A percentile compares a stretch with the other conserved stretches of the same genome.
phyloP scores from a whole-genome alignment of 2,797 vertebrate genomes.

The Spinibarbus caldwelli region DNA sequence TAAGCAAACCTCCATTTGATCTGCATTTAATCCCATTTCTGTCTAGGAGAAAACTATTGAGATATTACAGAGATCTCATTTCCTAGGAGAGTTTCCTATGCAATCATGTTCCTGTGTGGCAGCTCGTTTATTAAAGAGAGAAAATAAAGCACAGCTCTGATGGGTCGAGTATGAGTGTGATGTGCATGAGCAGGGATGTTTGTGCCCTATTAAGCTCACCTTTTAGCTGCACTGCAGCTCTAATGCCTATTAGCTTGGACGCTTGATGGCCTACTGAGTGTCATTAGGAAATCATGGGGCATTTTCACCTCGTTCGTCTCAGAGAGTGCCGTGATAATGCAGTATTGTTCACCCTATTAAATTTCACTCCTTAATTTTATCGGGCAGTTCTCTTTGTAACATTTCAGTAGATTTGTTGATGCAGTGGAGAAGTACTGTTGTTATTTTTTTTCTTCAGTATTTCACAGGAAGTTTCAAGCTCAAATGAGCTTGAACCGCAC shows the following conservation, averaged over 20 bases:
- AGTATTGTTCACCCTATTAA: slow-evolving; percentile 31
- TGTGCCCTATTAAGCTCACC: slow-evolving; percentile 46
- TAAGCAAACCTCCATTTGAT: slow-evolving; percentile 1
- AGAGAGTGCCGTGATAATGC: slow-evolving; percentile 17
- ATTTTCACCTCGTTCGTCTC: slow-evolving; percentile 8
- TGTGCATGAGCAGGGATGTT: slow-evolving; percentile 36
- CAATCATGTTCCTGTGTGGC: slow-evolving; percentile 42
- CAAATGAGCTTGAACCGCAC: background rate
- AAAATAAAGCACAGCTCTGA: slow-evolving; percentile 37
- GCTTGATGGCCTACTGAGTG: slow-evolving; percentile 31
- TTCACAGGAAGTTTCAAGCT: background rate
- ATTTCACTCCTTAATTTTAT: slow-evolving; percentile 14
- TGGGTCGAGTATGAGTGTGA: slow-evolving; percentile 14
- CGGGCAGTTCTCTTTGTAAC: background rate
- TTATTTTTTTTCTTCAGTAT: background rate
- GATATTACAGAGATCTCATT: slow-evolving; percentile 13
- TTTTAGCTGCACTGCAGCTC: slow-evolving; percentile 30
- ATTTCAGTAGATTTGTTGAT: background rate
- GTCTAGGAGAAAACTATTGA: background rate
- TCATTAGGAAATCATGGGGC: slow-evolving; percentile 42
- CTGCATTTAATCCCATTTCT: slow-evolving; percentile 18
- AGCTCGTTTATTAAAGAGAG: slow-evolving; percentile 41
- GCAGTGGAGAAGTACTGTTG: background rate
- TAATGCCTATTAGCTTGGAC: slow-evolving; percentile 5
- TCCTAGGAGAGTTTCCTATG: slow-evolving; percentile 35